phyloP scores from a whole-genome alignment of 2,797 vertebrate genomes.

The Anguilla anguilla region DNA sequence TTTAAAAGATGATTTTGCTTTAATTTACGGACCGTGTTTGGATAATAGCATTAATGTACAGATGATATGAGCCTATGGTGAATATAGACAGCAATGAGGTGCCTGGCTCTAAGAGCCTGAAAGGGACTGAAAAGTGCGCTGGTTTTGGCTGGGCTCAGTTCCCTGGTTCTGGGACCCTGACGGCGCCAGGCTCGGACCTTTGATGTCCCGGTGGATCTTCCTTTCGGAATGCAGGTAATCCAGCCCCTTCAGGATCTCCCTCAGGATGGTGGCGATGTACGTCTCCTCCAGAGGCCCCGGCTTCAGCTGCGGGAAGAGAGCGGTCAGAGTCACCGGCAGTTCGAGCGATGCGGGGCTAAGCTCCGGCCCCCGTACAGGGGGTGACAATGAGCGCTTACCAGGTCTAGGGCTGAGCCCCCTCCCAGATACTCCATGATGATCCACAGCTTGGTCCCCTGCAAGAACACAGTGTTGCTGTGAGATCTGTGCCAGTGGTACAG shows the following conservation, averaged over 20 bases:
- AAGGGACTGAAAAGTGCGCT: background rate
- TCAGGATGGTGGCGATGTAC: slow-evolving; percentile 95
- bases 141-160: background rate
- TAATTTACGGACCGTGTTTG: background rate
- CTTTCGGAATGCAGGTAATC: slow-evolving; percentile 97
- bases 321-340: background rate
- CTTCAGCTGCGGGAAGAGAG: slow-evolving; percentile 75
- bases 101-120: background rate
- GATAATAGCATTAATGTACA: background rate
- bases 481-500: background rate
- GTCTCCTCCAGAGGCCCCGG: slow-evolving; percentile 94
- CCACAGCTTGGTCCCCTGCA: slow-evolving; percentile 85
- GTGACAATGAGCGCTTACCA: slow-evolving; percentile 69
- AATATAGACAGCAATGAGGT: background rate
- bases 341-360: background rate
- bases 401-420: slow-evolving; percentile 83
- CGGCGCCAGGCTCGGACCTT: slow-evolving; percentile 74
- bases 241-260: slow-evolving; percentile 95
- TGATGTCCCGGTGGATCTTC: slow-evolving; percentile 98
- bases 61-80: too few relatives aligned
- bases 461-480: slow-evolving; percentile 16
- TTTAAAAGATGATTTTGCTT: background rate
- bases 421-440: slow-evolving; percentile 90
- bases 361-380: background rate
- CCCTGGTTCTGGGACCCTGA: background rate